Conservation (phyloP, 2,113 vertebrate genomes). For the Prolemur simus region DNA sequence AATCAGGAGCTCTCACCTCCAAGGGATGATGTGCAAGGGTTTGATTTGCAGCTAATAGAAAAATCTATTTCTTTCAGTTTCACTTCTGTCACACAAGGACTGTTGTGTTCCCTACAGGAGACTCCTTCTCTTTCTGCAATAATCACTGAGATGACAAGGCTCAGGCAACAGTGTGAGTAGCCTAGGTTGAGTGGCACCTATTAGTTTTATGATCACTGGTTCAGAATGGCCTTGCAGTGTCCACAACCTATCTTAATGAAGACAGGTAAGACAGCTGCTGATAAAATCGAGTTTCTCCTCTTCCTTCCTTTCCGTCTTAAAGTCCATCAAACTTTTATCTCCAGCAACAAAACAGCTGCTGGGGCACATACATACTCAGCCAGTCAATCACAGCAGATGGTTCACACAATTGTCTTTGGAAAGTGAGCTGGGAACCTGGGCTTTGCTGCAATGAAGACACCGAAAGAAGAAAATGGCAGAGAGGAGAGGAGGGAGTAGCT, state of each 20-base stretch:
- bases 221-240: constrained; percentile 58
- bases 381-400: neutral
- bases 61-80: constrained; percentile 79
- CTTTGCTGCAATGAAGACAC: neutral
- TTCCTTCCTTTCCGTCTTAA: constrained; percentile 56
- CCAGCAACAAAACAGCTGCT: constrained; percentile 38
- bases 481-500: neutral
- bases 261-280: constrained; percentile 58
- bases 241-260: constrained; percentile 66
- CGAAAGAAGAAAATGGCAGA: neutral
- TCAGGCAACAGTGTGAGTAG: constrained; percentile 31
- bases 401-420: neutral
- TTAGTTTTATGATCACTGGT: constrained; percentile 68
- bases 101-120: constrained; percentile 39
- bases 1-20: constrained; percentile 54
- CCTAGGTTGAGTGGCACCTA: constrained; percentile 55
- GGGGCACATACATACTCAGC: constrained; percentile 35
- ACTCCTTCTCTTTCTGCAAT: constrained; percentile 44
- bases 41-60: constrained; percentile 76
- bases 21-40: constrained; percentile 56
- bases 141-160: constrained; percentile 61
- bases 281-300: constrained; percentile 68
- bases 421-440: neutral
- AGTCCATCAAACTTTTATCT: constrained; percentile 63
- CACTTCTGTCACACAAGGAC: constrained; percentile 61